A percentile compares a stretch with the other conserved stretches of the same genome.
phyloP scores from a whole-genome alignment of 2,888 invertebrate genomes.

The Patella caerulea region DNA sequence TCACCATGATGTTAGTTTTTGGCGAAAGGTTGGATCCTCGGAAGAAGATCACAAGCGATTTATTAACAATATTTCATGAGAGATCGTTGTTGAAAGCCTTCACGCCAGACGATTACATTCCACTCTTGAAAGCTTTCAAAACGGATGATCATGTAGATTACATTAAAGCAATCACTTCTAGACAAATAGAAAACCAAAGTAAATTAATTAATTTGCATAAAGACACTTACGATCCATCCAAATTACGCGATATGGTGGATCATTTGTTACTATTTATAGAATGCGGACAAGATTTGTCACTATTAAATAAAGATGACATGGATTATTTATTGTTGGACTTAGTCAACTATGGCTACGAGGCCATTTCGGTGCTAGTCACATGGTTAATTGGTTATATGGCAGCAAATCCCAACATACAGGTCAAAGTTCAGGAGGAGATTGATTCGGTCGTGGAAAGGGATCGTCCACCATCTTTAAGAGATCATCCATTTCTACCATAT shows the following conservation, averaged over 20 bases:
- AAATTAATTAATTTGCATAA: constrained; percentile 58
- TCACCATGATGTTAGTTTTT: constrained; percentile 51
- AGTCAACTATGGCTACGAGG: constrained; percentile 48
- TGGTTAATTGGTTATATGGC: constrained; percentile 60
- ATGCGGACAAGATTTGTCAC: constrained; percentile 50
- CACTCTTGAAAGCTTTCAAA: constrained; percentile 31
- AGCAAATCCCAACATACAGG: constrained; percentile 51
- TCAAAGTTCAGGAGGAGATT: constrained; percentile 53
- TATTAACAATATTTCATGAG: constrained; percentile 44
- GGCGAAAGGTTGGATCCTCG: constrained; percentile 48
- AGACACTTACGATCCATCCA: constrained; percentile 54
- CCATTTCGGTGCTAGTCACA: constrained; percentile 43
- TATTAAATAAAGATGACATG: constrained; percentile 52
- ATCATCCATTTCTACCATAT: constrained; percentile 57
- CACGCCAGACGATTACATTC: constrained; percentile 38
- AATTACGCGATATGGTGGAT: constrained; percentile 52
- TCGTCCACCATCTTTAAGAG: constrained; percentile 49
- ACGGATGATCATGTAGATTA: constrained; percentile 33
- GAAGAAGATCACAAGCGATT: constrained; percentile 49
- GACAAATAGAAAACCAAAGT: constrained; percentile 48
- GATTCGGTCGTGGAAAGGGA: constrained; percentile 53
- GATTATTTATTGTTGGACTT: constrained; percentile 54
- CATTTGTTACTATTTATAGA: constrained; percentile 57
- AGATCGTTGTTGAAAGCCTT: constrained; percentile 33
- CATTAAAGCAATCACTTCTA: constrained; percentile 38